Percentiles rank a stretch among this genome's conserved stretches.
These are phyloP conservation scores for Beroe forskalii DNA, from an alignment of 37 sponge, comb jelly and placozoan genomes.

Conservation along the genomic window DNA sequence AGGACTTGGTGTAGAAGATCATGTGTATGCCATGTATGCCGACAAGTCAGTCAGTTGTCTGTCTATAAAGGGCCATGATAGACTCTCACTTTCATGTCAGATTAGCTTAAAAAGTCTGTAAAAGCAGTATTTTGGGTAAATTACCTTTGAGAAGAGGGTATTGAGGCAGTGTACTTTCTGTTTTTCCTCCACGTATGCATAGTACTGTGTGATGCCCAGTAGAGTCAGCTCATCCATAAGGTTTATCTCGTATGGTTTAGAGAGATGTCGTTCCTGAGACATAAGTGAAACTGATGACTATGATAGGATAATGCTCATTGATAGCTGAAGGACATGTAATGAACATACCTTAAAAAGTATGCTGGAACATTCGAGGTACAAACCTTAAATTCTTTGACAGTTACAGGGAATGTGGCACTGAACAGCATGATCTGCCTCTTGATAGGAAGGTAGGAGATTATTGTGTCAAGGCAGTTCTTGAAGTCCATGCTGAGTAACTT, in stretches of 20 bases:
- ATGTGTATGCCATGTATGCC: too few species aligned
- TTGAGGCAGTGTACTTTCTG: slow-evolving; percentile 99
- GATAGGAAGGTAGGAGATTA: slow-evolving; percentile 78
- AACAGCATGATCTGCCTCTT: slow-evolving; percentile 85
- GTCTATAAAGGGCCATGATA: too few species aligned
- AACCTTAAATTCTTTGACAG: slow-evolving; percentile 83
- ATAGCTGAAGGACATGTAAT: not conserved
- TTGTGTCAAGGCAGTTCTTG: slow-evolving; percentile 73
- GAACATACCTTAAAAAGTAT: slow-evolving; percentile 27
- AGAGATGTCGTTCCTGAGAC: slow-evolving; percentile 75
- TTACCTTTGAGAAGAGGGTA: slow-evolving; percentile 88
- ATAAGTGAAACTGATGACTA: not conserved
- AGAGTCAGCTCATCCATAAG: slow-evolving; percentile 97
- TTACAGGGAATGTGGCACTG: slow-evolving; percentile 94
- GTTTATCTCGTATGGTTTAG: slow-evolving; percentile 86
- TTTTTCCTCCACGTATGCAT: slow-evolving; percentile 94
- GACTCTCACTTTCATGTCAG: too few species aligned
- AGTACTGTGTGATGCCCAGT: slow-evolving; percentile 93
- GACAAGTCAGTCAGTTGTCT: too few species aligned
- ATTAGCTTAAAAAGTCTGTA: too few species aligned
- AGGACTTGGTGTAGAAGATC: too few species aligned
- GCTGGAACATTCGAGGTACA: slow-evolving; percentile 23
- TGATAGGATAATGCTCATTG: not conserved
- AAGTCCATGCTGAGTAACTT: slow-evolving; percentile 92
- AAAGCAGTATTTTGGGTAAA: too few species aligned